Evolutionary conservation across 2,797 vertebrate genomes (phyloP), one percentile per base, ranked within the genome.

Genomic region (Peromyscus nudipes): DNA sequence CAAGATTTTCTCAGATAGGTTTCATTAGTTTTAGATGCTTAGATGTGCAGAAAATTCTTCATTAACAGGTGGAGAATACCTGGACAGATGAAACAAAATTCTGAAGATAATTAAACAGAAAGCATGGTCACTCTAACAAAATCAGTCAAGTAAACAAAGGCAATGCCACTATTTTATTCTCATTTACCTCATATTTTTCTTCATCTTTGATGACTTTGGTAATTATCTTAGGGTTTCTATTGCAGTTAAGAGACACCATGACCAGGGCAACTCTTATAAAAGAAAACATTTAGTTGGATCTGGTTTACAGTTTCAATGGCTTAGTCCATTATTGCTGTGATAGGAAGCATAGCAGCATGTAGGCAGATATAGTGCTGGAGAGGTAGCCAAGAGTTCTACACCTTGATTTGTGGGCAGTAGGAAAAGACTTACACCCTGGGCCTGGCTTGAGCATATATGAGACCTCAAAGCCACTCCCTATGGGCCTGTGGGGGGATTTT

Each of bases 61-160:
- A 83, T 73, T 97, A 94, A 94, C 40, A 91, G 92, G 84, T 73
- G 37, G 10, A 73, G 60, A 67, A 55, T 82, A 86, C 1, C 19
- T 86, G 60, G 57, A 46, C 49, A 25, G 85, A 88, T 96, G 37
- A 73, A 90, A 95, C 29, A 91, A 88, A 95, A 76, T 6, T 85
- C 13, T 94, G 77, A 94, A 67, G 76, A 37, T 31, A 64, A 65
- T 92, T 94, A 73, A 79, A 13, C 71, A 92, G 84, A 94, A 96
- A 92, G 67, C 17, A 79, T 1, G 3, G 77, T 43, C 34, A 76
- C 37, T 62, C 81, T 79, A 69, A 77, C 4, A 87, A 94, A 96
- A 90, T 29, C 34, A 27, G 12, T 3, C 88, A 92, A 76, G 85
- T 89, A 92, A 87, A 79, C 19, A 89, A 94, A 95, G 79, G 46